phyloP scores from a whole-genome alignment of 2,797 vertebrate species.

The Anguilla obscura region DNA sequence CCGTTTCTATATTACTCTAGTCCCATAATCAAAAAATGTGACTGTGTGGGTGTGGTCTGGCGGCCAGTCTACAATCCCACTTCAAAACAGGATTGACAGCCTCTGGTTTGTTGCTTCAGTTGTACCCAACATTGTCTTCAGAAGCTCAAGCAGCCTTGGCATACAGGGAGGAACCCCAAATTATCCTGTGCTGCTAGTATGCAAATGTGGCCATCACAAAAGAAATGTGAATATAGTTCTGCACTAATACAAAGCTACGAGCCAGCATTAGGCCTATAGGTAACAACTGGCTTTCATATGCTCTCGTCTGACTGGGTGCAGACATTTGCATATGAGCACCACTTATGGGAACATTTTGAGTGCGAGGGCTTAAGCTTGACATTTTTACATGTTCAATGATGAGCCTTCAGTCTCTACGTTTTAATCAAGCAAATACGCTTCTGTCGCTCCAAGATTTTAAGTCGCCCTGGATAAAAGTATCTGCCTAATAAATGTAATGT shows the following conservation, averaged over 20 bases:
- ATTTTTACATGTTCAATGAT: neutral
- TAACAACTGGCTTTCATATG: neutral
- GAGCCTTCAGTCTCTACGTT: neutral
- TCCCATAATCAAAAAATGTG: neutral
- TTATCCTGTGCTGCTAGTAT: neutral
- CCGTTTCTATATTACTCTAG: neutral
- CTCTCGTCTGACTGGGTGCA: neutral
- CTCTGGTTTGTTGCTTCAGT: neutral
- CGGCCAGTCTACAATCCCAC: neutral
- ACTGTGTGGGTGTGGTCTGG: neutral
- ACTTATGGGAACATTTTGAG: neutral
- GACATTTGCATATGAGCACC: neutral
- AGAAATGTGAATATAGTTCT: neutral
- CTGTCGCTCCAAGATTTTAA: neutral
- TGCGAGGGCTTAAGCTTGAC: neutral
- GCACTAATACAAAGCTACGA: too few relatives aligned
- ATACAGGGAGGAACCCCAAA: neutral
- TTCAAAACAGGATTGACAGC: neutral
- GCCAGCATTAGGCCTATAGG: neutral
- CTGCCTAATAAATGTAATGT: neutral
- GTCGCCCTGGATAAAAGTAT: neutral
- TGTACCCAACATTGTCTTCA: neutral
- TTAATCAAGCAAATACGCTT: neutral
- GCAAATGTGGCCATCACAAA: neutral
- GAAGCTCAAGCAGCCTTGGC: neutral